phyloP scores from a whole-genome alignment of 1,140 invertebrate species.

The Eulimnadia texana region DNA sequence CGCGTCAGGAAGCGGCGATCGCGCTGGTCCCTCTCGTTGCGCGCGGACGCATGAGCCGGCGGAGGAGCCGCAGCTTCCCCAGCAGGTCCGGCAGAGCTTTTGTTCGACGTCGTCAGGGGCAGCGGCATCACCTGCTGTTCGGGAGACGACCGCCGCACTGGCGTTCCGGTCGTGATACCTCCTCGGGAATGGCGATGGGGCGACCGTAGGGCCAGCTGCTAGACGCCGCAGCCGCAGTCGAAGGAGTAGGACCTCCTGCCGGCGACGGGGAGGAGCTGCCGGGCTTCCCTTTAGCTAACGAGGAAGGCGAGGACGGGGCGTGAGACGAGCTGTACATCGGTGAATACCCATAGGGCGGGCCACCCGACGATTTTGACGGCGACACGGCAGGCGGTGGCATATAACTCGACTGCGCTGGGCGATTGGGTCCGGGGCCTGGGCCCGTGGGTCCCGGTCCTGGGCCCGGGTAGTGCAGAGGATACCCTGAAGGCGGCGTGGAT shows the following conservation, averaged over 20 bases:
- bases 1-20: neutral
- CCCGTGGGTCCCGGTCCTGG: neutral
- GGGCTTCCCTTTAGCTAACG: neutral
- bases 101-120: neutral
- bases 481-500: neutral
- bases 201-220: neutral
- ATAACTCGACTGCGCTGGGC: neutral
- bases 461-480: constrained; percentile 1
- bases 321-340: neutral
- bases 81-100: neutral
- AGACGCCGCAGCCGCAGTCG: too few relatives aligned
- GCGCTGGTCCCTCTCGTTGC: constrained; percentile 4
- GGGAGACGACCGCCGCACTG: neutral
- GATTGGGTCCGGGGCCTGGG: neutral
- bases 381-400: constrained; percentile 6
- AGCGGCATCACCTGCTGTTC: constrained; percentile 14
- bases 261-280: constrained; percentile 13
- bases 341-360: neutral
- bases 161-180: neutral
- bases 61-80: constrained; percentile 30
- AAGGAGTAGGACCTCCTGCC: constrained; percentile 24
- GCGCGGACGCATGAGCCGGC: constrained; percentile 24
- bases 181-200: neutral
- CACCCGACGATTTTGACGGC: constrained; percentile 1
- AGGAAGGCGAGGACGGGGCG: neutral